Evolutionary conservation across 2,888 invertebrate species (phyloP), one percentile per base, ranked within the genome.

Genomic region (Luperina nickerlii): DNA sequence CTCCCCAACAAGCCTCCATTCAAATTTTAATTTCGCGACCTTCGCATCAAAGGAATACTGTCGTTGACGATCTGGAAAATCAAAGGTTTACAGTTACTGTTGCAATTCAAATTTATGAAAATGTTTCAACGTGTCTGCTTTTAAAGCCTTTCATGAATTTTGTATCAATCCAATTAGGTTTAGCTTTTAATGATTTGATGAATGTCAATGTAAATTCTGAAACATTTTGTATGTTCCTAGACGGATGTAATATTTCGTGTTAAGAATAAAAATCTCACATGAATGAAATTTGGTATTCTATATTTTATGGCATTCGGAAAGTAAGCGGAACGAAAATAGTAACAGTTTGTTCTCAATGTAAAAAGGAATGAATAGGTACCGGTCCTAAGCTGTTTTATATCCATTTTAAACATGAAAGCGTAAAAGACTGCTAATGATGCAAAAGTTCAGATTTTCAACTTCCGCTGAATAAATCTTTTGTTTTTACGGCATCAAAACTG

Each of bases 91-190:
- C 74, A 67, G 60, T 62, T 27, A 82, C 74, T 60, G 72, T 85
- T 84, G 86, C 86, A 81, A 83, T 86, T 88, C 76, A 84, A 83
- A 87, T 88, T 79, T 87, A 87, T 88, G 81, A 77, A 82, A 89
- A 84, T 79, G 54, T 72, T 75, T 74, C 69, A 54, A n/a, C 38
- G 48, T 38, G 57, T 65, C 57, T 66, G 70, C 67, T 70, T 75
- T 57, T 66, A 70, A 74, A 57, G 57, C n/a, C 24, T 77, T 70
- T 81, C 75, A 71, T 82, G 51, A 67, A 75, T 74, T 38, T 74
- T 85, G n/a, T 73, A 76, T 74, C 67, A 66, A 74, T 60, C 62
- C 24, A 63, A 71, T 63, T 27, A 38, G 5, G 48, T 32, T 65
- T 18, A 54, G 38, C 13, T 65, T 62, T 62, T 15, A 32, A 62